Conservation (phyloP, 1,140 invertebrate species). For the Drosophila fuyamai region DNA sequence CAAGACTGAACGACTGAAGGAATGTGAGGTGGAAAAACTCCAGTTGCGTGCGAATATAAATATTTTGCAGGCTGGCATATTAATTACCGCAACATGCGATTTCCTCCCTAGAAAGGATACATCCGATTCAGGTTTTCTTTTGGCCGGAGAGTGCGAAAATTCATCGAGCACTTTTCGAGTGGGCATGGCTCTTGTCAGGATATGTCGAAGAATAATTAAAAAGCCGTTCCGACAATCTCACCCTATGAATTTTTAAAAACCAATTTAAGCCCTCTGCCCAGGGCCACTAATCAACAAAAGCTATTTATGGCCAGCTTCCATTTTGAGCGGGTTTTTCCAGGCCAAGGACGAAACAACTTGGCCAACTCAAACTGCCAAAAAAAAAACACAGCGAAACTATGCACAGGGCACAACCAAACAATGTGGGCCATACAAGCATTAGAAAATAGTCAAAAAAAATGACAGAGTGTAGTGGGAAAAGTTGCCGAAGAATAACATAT, state of each 20-base stretch:
- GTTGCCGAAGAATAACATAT: slow-evolving; percentile 53
- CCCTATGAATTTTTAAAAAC: slow-evolving; percentile 44
- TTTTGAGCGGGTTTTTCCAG: slow-evolving; percentile 25
- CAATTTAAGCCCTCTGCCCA: slow-evolving; percentile 43
- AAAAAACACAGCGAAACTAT: slow-evolving; percentile 32
- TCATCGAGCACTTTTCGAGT: slow-evolving; percentile 11
- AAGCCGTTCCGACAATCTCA: not conserved
- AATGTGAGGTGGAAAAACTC: slow-evolving; percentile 25
- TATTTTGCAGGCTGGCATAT: slow-evolving; percentile 66
- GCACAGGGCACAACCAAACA: slow-evolving; percentile 24
- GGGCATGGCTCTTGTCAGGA: slow-evolving; percentile 20
- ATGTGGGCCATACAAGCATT: slow-evolving; percentile 32
- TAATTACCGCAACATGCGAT: slow-evolving; percentile 62
- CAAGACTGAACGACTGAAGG: slow-evolving; percentile 11
- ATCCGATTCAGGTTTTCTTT: slow-evolving; percentile 11
- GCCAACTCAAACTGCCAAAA: slow-evolving; percentile 37
- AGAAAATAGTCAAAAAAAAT: slow-evolving; percentile 30
- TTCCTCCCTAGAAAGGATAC: not conserved
- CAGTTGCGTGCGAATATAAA: slow-evolving; percentile 60
- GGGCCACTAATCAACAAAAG: slow-evolving; percentile 58
- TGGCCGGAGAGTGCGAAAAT: slow-evolving; percentile 10
- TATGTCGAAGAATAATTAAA: slow-evolving; percentile 20
- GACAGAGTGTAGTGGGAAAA: slow-evolving; percentile 3
- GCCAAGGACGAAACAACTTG: slow-evolving; percentile 51
- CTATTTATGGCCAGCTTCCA: slow-evolving; percentile 61